phyloP scores from a whole-genome alignment of 2,113 vertebrate species.

The Regulus satrapa region DNA sequence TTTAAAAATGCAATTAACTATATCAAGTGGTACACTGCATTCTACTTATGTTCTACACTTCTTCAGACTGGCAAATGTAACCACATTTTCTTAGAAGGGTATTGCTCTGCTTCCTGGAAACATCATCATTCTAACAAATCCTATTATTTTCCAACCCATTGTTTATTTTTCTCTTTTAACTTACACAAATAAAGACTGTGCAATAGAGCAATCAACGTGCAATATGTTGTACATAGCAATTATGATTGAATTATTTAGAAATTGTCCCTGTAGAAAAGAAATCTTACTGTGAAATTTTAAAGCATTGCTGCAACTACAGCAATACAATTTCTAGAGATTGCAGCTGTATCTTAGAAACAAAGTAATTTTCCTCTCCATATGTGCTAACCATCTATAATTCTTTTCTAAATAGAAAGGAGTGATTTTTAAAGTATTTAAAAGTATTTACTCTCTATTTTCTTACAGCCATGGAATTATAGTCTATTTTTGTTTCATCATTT shows the following conservation, averaged over 20 bases:
- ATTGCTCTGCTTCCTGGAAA: not conserved
- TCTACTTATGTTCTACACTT: not conserved
- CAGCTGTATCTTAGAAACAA: not conserved
- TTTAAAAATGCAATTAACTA: not conserved
- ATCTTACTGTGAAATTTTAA: not conserved
- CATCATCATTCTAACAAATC: not conserved
- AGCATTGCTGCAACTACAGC: not conserved
- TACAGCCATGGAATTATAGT: accelerated
- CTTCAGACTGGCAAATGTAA: not conserved
- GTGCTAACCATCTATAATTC: not conserved
- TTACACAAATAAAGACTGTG: not conserved
- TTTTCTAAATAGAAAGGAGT: not conserved
- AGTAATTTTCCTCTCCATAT: not conserved
- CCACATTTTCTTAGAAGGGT: not conserved
- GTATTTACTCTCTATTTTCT: not conserved
- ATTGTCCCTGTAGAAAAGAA: not conserved
- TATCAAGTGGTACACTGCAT: not conserved
- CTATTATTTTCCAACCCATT: not conserved
- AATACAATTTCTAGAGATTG: not conserved
- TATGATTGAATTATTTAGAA: not conserved
- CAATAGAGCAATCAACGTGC: not conserved
- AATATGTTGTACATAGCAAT: not conserved
- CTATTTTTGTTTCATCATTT: not conserved
- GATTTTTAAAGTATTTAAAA: not conserved
- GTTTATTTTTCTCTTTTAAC: not conserved